Evolutionary conservation across 1,140 invertebrate species (phyloP), one percentile per base, ranked within the genome.

Genomic region (Parasteatoda tepidariorum): DNA sequence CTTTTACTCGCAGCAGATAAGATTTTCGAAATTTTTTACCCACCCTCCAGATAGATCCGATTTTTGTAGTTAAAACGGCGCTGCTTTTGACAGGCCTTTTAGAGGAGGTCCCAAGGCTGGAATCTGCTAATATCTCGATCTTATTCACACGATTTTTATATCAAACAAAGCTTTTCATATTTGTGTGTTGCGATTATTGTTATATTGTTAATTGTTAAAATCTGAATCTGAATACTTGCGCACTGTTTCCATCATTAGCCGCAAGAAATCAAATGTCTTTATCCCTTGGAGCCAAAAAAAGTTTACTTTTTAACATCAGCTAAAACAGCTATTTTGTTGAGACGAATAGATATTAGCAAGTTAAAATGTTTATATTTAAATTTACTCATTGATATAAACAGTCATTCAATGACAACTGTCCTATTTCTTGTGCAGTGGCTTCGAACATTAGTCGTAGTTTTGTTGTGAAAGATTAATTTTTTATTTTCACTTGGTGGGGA

Each of bases 361-460:
- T 61, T 15, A 61, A 61, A 22, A 61, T 61, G 59, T 61, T 61
- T 6, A 24, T 9, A 26, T 15, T 61, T 24, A 61, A 61, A 22
- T 61, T 61, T 7, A 61, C 24, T 15, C 59, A 7, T 26, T 15
- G 15, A 7, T 7, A 61, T 9, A 61, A 15, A 61, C 24, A 61
- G 59, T 26, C 59, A 26, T 61, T 61, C 59, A 61, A 61, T 61
- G 59, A 61, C 59, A 61, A 61, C 15, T 61, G 24, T 61, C 59
- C 59, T n/a, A 61, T 9, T 61, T 61, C 59, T 7, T 61, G 59
- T 9, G 59, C 15, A 61, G 7, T 61, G 6, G 59, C 59, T 11
- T 61, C 59, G 24, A 61, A 61, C 22, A 61, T 22, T n/a, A 61
- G 7, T 13, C 59, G 15, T 26, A 61, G 7, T 24, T 61, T 61